Conservation (phyloP, 1,140 invertebrate species). For the Thrips palmi region DNA sequence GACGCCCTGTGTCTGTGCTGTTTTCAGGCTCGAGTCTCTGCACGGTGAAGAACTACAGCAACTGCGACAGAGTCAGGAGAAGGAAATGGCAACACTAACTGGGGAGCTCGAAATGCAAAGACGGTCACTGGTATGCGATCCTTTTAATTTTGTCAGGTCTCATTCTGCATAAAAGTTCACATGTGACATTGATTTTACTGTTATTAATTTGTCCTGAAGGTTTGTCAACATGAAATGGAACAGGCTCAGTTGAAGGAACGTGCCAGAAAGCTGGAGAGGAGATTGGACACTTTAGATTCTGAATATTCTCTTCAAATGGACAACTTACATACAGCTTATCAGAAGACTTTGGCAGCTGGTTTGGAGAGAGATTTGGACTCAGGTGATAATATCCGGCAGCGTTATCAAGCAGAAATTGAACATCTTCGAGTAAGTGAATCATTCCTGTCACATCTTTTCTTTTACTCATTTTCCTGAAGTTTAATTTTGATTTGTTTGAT, state of each 20-base stretch:
- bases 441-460: not conserved
- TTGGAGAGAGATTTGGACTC: constrained; percentile 13
- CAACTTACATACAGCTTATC: constrained; percentile 47
- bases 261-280: constrained; percentile 42
- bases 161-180: no score
- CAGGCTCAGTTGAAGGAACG: constrained; percentile 30
- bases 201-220: constrained; percentile 14
- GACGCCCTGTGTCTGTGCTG: not conserved
- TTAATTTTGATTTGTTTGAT: constrained; percentile 2
- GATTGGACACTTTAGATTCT: constrained; percentile 47
- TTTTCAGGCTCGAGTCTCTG: constrained; percentile 9
- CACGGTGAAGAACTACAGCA: constrained; percentile 12
- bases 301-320: constrained; percentile 62
- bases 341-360: constrained; percentile 21
- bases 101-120: constrained; percentile 16
- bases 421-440: constrained; percentile 42
- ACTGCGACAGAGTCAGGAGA: constrained; percentile 12
- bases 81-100: constrained; percentile 11
- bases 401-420: constrained; percentile 73
- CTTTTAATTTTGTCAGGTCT: constrained; percentile 9
- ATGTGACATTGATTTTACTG: no score
- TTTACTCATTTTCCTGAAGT: not conserved
- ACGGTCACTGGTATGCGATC: constrained; percentile 15
- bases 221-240: constrained; percentile 26
- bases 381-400: constrained; percentile 47